Base-by-base conservation (phyloP, 64 coral and sea anemone species). In the Montipora sp. region DNA sequence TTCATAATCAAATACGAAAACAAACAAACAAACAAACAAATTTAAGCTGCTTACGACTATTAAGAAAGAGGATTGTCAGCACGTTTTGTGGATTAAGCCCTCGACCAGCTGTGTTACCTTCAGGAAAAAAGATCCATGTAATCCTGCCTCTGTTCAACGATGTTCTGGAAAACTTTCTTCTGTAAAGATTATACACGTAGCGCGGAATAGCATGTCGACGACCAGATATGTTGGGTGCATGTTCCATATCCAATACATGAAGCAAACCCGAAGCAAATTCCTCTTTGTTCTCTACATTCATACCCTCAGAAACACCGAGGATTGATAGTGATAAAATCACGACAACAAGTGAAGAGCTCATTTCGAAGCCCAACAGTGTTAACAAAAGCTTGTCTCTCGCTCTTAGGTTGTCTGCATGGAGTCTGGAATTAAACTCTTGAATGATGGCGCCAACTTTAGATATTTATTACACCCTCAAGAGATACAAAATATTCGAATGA, bases 401-500 rank as follows among this genome's bases (percentile, higher is more conserved):
- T 36, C 36, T 36, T 36, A 36, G 36, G 36, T 15, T 11, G 48
- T 7, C 21, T 51, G 43, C 27, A 27, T 83, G 43, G 6, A 67
- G 80, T 36, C 58, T 83, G 20, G 21, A 83, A 59, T 61, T 24
- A 66, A 83, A 59, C 24, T 58, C 80, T 83, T 67, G 80, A 83
- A 14, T 83, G 67, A 66, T 83, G 80, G 80, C 80, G 59, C 80
- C 80, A 46, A 83, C 23, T 83, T 65, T 2, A 66, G 44, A 83
- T 67, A 83, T 36, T 36, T 36, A 83, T 83, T 46, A 83, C 58
- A 27, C 80, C 80, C 80, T 83, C 27, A 47, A 66, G 18, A 83
- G 65, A 59, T 85, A 59, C 82, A 85, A 85, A 69, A 85, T 71
- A 71, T 85, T 57, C 82, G 49, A 71, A 83, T 83, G 82, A 70